phyloP scores from a whole-genome alignment of 1,140 invertebrate genomes.

The Triops cancriformis region DNA sequence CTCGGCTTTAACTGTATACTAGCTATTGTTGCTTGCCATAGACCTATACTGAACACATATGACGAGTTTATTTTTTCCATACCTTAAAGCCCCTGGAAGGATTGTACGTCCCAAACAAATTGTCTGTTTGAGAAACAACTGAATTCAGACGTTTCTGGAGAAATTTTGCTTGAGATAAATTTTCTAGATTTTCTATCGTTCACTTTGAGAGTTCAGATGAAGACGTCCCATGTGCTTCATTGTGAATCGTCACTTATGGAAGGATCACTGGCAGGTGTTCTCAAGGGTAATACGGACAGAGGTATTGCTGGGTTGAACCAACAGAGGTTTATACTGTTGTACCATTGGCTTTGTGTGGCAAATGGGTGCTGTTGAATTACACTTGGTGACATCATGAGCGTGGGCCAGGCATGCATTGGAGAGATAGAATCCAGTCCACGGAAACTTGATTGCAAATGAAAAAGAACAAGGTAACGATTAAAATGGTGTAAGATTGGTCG shows the following conservation, averaged over 20 bases:
- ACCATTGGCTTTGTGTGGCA: neutral
- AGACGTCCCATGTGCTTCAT: neutral
- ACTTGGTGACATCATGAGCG: neutral
- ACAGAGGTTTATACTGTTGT: neutral
- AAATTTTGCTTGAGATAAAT: no score
- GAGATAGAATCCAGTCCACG: neutral
- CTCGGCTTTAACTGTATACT: no score
- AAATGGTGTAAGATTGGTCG: neutral
- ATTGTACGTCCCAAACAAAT: no score
- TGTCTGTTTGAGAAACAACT: no score
- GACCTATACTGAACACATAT: no score
- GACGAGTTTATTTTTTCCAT: no score
- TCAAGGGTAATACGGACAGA: neutral
- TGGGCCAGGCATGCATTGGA: neutral
- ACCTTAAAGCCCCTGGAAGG: no score
- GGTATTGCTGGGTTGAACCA: neutral
- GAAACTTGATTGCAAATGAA: neutral
- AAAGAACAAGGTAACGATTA: neutral
- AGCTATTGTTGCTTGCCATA: no score
- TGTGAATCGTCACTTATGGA: neutral
- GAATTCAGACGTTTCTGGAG: no score
- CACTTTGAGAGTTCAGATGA: neutral
- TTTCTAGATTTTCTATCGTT: no score
- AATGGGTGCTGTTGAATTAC: neutral
- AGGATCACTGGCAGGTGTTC: neutral